A percentile compares a stretch with the other conserved stretches of the same genome.
phyloP scores from a whole-genome alignment of 1,140 invertebrate species.

The fruit fly (Drosophila melanogaster) region DNA sequence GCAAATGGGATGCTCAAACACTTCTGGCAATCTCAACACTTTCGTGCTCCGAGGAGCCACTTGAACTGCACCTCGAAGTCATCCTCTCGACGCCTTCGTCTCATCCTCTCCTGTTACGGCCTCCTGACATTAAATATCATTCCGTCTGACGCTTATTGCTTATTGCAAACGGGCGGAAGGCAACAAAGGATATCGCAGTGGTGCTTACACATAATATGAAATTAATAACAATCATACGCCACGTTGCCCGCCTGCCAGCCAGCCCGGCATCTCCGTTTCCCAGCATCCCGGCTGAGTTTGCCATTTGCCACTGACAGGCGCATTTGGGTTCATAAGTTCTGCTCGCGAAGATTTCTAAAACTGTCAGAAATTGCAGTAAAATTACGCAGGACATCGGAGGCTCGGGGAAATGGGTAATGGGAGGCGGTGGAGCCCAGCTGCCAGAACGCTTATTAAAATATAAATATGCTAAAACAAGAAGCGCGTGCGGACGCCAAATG shows the following conservation, averaged over 20 bases:
- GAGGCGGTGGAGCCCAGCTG: constrained; percentile 70
- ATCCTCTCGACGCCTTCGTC: constrained; percentile 1
- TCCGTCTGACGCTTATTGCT: constrained; percentile 76
- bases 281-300: constrained; percentile 10
- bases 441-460: constrained; percentile 82
- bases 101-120: constrained; percentile 8
- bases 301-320: constrained; percentile 77
- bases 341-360: constrained; percentile 79
- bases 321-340: constrained; percentile 76
- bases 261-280: background rate
- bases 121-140: constrained; percentile 77
- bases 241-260: constrained; percentile 55
- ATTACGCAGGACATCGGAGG: constrained; percentile 65
- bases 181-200: constrained; percentile 29
- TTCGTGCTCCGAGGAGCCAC: constrained; percentile 37
- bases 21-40: constrained; percentile 45
- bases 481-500: constrained; percentile 54
- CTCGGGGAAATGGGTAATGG: background rate
- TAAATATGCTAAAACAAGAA: constrained; percentile 81
- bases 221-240: constrained; percentile 83
- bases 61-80: constrained; percentile 50
- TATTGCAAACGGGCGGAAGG: constrained; percentile 41
- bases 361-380: constrained; percentile 82
- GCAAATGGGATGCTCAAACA: constrained; percentile 35
- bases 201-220: constrained; percentile 76